Conservation (phyloP, 2,888 invertebrate genomes). For the Strigamia crassipes region DNA sequence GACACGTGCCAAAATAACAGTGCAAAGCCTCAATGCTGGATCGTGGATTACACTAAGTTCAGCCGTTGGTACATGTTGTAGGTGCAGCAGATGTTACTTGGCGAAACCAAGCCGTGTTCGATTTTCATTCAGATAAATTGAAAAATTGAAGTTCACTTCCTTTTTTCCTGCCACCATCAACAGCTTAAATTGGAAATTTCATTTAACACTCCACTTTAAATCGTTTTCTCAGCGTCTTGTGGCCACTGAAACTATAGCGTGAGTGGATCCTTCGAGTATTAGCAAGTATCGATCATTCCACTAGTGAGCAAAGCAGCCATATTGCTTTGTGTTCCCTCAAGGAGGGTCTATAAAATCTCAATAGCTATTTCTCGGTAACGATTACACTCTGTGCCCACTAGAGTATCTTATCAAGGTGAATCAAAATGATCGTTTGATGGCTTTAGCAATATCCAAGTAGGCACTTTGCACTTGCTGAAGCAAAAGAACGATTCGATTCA, state of each 20-base stretch:
- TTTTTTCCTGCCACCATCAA: neutral
- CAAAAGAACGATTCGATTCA: neutral
- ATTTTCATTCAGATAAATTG: constrained; percentile 4
- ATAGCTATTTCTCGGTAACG: constrained; percentile 16
- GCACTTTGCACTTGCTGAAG: neutral
- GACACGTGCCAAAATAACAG: neutral
- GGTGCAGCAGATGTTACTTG: constrained; percentile 10
- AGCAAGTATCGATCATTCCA: constrained; percentile 5
- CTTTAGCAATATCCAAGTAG: neutral
- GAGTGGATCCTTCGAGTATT: neutral
- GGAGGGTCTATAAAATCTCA: constrained; percentile 9
- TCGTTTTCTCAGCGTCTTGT: neutral
- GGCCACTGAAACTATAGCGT: neutral
- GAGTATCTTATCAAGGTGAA: constrained; percentile 21
- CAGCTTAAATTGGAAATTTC: neutral
- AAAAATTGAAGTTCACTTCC: constrained; percentile 5
- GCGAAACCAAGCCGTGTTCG: constrained; percentile 4
- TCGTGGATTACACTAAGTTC: constrained; percentile 11
- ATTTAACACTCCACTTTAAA: constrained; percentile 10
- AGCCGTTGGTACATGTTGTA: constrained; percentile 1
- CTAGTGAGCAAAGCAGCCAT: constrained; percentile 10
- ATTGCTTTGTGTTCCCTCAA: constrained; percentile 10
- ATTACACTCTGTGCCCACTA: neutral
- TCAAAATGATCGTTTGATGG: constrained; percentile 6
- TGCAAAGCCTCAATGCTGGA: neutral